Evolutionary conservation across 2,113 vertebrate species (phyloP), one percentile per base, ranked within the genome.

Genomic region (Mirounga angustirostris): DNA sequence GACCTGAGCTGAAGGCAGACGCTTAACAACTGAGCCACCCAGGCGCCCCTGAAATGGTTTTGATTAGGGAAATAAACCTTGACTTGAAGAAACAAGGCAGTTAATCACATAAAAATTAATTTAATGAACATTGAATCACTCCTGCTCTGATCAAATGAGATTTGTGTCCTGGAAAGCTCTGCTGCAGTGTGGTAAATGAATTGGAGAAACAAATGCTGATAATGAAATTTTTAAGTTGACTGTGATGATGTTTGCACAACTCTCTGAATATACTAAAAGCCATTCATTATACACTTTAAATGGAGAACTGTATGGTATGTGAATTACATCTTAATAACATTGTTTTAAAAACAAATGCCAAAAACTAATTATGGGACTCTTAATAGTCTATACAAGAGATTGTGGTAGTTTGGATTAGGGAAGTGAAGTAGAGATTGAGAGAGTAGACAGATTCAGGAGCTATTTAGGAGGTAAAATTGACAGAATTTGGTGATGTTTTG

Each of bases 51-150:
- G 21, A 89, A 81, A 52, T 59, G 21, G 50, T 94, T 79, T 88
- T 82, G 22, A 84, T 36, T 78, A 69, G 30, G 33, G 13, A 93
- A 94, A 54, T 89, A 89, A 69, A 58, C 46, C 4, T 95, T 73
- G 33, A 63, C 40, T n/a, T 83, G 30, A 82, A 89, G 46, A 93
- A 90, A 94, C 3, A 71, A 59, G 74, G 56, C 61, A 84, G 14
- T 93, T 95, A 15, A 24, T 94, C 52, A 96, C 40, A 89, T 78
- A 65, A 92, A 65, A 78, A 80, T 90, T 73, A 97, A 89, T 67
- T 94, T 65, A 67, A 90, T 71, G 80, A 82, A 43, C 28, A 21
- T 87, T 79, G 61, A 74, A 9, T 88, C 13, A 79, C 36, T 93
- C 21, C 14, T 96, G 13, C 69, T 89, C 26, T 89, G 52, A 76